Base-by-base conservation (phyloP, 2,888 invertebrate genomes). In the Mesoligia furuncula region DNA sequence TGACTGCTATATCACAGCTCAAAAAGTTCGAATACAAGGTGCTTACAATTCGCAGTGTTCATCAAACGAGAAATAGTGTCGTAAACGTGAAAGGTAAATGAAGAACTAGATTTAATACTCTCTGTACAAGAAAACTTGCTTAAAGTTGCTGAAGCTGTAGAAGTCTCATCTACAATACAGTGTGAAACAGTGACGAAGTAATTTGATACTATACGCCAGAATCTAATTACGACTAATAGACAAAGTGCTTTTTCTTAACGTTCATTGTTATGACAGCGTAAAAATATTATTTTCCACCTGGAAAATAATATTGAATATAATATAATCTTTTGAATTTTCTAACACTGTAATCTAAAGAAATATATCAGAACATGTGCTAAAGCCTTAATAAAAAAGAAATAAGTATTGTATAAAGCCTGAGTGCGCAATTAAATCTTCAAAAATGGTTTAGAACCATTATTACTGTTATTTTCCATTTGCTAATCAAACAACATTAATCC, bases 151-250 rank as follows among this genome's bases (percentile, higher is more conserved):
- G 48, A 75, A 69, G 65, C 72, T 54, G 66, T 64, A n/a, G 42
- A 67, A 85, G 54, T 73, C 64, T 79, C 72, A 57, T 73, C 73
- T 65, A 61, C 36, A 75, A 65, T 83, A 79, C 27, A 62, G 48
- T 75, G 17, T 57, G 57, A 85, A 71, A 73, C 75, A 73, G 64
- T 68, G 66, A 69, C 66, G 67, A 51, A 79, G 75, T 77, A 80
- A 87, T 79, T 83, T 80, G 77, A 83, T 80, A 77, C 62, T 68
- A 68, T 69, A 72, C 75, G 48, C 73, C 71, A 75, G 64, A 80
- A 87, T 85, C 66, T 83, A 87, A 87, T 85, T 87, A 87, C 71
- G 31, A 39, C 77, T 83, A 86, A 86, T 87, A 86, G 88, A 87
- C 70, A 79, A 77, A 79, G 45, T 77, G 31, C 86, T 80, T 87